Evolutionary conservation across 2,113 vertebrate species (phyloP), one percentile per base, ranked within the genome.

Genomic region (Spermophilus dauricus): DNA sequence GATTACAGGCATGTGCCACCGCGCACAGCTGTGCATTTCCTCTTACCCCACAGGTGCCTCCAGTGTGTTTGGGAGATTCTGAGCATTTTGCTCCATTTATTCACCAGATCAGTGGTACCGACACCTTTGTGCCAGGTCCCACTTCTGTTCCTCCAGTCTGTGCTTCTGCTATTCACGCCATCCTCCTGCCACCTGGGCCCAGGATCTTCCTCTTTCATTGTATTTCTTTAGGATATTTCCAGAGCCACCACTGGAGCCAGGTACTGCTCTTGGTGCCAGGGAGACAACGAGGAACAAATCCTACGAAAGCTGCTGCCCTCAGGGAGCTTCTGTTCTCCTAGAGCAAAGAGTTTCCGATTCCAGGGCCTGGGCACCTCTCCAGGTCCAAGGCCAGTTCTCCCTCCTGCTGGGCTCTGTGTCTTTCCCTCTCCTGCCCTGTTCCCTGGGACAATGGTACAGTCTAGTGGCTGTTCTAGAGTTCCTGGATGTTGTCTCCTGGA

Each of bases 191-290:
- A 0, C 16, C 30, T 22, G 39, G 63, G 13, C 53, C 39, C 18
- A 48, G 82, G 28, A 78, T 32, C 22, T 8, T 42, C 81, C 87
- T 48, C 20, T 91, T 34, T 61, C 34, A 5, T 9, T 1, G 30
- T 24, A 1, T 80, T 48, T 69, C 56, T 37, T 82, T 28, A 67
- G 77, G 37, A 4, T 34, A 28, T 78, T 82, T 92, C 51, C 82
- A 0, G 32, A 70, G 48, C 1, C 1, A 1, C 1, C 14, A 5
- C 37, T 2, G 8, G 37, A 4, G 24, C n/a, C 73, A 78, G 84
- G 63, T 8, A 4, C 53, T 53, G 24, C 30, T 63, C 1, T 20
- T 10, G 69, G 73, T 9, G 22, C 37, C 65, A 18, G 45, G 34
- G 45, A 39, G 20, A 20, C 1, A 76, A 73, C n/a, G 48, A 61